A percentile compares a stretch with the other conserved stretches of the same genome.
phyloP scores from a whole-genome alignment of 2,113 vertebrate genomes.

The Serilophus lunatus region DNA sequence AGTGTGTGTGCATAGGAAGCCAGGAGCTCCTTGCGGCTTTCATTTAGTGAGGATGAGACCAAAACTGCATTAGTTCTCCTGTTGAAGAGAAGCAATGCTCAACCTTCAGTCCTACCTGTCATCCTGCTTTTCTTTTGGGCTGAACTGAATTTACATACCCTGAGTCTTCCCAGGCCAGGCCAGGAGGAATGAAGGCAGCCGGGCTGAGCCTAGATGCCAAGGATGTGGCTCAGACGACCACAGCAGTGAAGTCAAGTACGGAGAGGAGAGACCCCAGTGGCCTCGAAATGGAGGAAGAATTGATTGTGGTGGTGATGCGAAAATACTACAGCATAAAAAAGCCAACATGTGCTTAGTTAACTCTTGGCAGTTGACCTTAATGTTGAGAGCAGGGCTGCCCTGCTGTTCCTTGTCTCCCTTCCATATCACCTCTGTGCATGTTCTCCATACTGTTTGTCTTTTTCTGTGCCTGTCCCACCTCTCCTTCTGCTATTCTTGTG shows the following conservation, averaged over 20 bases:
- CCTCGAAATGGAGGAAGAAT: not conserved
- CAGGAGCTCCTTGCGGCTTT: not conserved
- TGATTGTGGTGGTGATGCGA: not conserved
- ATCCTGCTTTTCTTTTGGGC: not conserved
- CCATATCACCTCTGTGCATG: not conserved
- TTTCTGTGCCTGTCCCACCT: not conserved
- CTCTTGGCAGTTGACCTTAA: not conserved
- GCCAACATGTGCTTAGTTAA: not conserved
- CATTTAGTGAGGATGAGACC: not conserved
- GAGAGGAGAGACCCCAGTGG: not conserved
- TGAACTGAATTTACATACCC: not conserved
- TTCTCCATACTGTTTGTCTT: not conserved
- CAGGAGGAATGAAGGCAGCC: not conserved
- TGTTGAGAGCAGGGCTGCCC: not conserved
- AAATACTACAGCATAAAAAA: not conserved
- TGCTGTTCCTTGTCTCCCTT: not conserved
- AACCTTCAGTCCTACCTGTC: not conserved
- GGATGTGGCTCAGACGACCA: not conserved
- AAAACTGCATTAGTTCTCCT: not conserved
- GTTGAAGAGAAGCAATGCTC: not conserved
- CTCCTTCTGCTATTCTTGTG: not conserved
- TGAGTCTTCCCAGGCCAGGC: not conserved
- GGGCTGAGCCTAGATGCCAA: not conserved
- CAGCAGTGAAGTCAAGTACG: fast-evolving
- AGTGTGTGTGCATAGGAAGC: not conserved